These are phyloP conservation scores for Euwallacea similis DNA, from an alignment of 1,140 invertebrate species.

Conservation along the genomic window DNA sequence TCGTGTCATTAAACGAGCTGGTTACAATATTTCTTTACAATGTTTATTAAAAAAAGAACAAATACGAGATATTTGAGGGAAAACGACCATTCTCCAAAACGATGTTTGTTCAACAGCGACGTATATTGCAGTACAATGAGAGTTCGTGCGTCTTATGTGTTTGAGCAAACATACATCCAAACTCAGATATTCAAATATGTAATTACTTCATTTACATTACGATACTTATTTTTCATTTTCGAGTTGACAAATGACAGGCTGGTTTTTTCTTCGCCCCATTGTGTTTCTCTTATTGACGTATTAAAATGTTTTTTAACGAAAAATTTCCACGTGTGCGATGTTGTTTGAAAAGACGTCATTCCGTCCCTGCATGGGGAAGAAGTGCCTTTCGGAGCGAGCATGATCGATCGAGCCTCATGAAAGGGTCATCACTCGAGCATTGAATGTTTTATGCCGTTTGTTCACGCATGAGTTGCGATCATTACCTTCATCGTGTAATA, in stretches of 20 bases:
- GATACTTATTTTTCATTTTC: constrained; percentile 14
- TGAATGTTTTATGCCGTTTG: constrained; percentile 5
- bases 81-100: constrained; percentile 31
- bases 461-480: constrained; percentile 3
- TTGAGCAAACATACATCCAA: constrained; percentile 12
- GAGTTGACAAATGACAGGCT: constrained; percentile 14
- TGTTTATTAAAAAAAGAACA: constrained; percentile 35
- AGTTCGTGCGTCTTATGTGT: constrained; percentile 22
- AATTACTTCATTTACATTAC: constrained; percentile 24
- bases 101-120: constrained; percentile 18
- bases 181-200: constrained; percentile 25
- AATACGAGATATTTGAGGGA: constrained; percentile 32
- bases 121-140: constrained; percentile 30
- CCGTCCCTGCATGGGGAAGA: neutral
- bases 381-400: neutral
- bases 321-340: neutral
- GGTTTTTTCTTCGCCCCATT: neutral
- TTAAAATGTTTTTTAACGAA: too few species aligned
- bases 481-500: constrained; percentile 3
- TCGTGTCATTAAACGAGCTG: constrained; percentile 32
- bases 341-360: neutral
- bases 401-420: neutral
- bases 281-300: constrained; percentile 6
- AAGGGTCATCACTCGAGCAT: neutral
- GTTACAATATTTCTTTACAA: constrained; percentile 31